These are phyloP conservation scores for Chelon auratus DNA, from an alignment of 2,797 vertebrate genomes.

Conservation along the genomic window DNA sequence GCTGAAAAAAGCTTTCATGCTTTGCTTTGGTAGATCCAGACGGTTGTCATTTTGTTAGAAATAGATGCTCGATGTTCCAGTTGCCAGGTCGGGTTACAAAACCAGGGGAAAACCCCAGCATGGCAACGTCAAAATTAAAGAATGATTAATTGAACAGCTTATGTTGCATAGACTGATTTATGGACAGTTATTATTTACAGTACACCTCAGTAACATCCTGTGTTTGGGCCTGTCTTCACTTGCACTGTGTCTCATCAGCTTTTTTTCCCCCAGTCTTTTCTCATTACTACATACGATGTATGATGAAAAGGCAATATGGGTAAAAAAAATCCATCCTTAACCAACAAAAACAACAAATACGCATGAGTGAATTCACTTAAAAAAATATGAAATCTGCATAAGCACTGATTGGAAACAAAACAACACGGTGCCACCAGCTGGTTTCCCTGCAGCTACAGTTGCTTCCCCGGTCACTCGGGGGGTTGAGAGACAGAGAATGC, in stretches of 20 bases:
- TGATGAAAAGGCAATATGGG: background rate
- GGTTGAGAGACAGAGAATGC: conserved; percentile 62
- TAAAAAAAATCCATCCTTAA: background rate
- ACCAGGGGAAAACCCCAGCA: conserved; percentile 50
- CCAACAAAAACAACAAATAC: background rate
- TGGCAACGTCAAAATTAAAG: conserved; percentile 46
- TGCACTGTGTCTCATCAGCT: background rate
- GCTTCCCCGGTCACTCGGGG: conserved; percentile 7
- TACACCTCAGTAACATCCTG: background rate
- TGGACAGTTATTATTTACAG: conserved; percentile 40
- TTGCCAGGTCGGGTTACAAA: conserved; percentile 65
- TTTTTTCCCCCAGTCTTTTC: background rate
- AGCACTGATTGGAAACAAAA: conserved; percentile 16
- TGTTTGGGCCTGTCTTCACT: conserved; percentile 29
- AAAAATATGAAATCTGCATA: conserved; percentile 1
- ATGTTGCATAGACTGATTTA: conserved; percentile 25
- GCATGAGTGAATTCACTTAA: background rate
- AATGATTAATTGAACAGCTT: conserved; percentile 44
- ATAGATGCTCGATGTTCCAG: conserved; percentile 55
- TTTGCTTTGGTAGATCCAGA: conserved; percentile 24
- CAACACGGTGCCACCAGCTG: conserved; percentile 5
- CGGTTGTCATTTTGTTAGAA: conserved; percentile 65
- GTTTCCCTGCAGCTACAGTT: conserved; percentile 21
- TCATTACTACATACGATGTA: background rate
- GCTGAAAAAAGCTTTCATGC: conserved; percentile 6